Percentiles rank a stretch among this genome's conserved stretches.
Conservation (phyloP, 2,113 vertebrate species). For the Xenus cinereus region DNA sequence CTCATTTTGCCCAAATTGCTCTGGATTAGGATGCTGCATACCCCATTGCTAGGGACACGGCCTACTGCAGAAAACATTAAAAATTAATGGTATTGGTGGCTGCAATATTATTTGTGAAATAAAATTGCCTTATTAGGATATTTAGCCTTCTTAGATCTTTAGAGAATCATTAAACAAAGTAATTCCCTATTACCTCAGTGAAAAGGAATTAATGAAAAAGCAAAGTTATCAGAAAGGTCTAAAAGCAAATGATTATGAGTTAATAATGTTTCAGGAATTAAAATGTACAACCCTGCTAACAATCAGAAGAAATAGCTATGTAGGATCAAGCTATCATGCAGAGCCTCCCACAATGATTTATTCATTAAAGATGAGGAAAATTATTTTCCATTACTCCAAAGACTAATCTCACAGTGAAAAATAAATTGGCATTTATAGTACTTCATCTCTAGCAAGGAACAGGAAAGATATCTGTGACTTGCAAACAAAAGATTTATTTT, state of each 20-base stretch:
- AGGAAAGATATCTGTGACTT: neutral
- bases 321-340: slow-evolving; percentile 19
- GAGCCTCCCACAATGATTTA: slow-evolving; percentile 13
- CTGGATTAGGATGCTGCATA: neutral
- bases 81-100: slow-evolving; percentile 3
- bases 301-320: slow-evolving; percentile 27
- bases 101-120: slow-evolving; percentile 30
- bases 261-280: slow-evolving; percentile 54
- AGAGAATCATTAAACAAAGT: slow-evolving; percentile 51
- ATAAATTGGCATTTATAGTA: slow-evolving; percentile 48
- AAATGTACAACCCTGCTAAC: slow-evolving; percentile 22
- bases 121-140: slow-evolving; percentile 2
- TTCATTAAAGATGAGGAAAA: slow-evolving; percentile 48
- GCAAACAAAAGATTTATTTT: slow-evolving; percentile 2
- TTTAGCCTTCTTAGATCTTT: neutral
- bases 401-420: slow-evolving; percentile 36
- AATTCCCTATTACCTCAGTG: slow-evolving; percentile 15
- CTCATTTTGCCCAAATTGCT: slow-evolving; percentile 22
- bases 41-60: neutral
- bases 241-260: slow-evolving; percentile 51
- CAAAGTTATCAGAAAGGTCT: slow-evolving; percentile 51
- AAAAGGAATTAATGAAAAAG: slow-evolving; percentile 53
- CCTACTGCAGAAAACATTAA: slow-evolving; percentile 36
- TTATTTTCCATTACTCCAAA: slow-evolving; percentile 41
- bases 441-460: neutral